A percentile compares a stretch with the other conserved stretches of the same genome.
These are phyloP conservation scores for Blastobasis adustella DNA, from an alignment of 2,888 invertebrate species.

Conservation along the genomic window DNA sequence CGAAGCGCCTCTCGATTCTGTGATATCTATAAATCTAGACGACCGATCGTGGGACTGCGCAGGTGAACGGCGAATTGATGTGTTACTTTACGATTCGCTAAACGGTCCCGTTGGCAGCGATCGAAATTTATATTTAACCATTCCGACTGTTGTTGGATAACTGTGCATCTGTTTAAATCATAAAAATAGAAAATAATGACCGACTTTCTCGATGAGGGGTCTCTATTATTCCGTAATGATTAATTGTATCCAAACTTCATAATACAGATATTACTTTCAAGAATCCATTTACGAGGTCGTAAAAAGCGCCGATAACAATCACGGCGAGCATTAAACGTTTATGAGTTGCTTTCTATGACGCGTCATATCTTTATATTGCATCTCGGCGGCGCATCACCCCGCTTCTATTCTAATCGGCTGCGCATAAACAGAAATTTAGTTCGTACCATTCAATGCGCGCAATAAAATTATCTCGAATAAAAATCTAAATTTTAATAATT, in stretches of 20 bases:
- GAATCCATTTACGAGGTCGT: slow-evolving; percentile 61
- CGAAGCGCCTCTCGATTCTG: slow-evolving; percentile 65
- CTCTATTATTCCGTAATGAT: slow-evolving; percentile 37
- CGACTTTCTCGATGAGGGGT: slow-evolving; percentile 12
- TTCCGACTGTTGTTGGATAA: too few species aligned
- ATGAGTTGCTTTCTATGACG: slow-evolving; percentile 50
- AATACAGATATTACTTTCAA: slow-evolving; percentile 58
- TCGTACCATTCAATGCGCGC: slow-evolving; percentile 20
- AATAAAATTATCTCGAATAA: slow-evolving; percentile 20
- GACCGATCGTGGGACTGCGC: slow-evolving; percentile 64
- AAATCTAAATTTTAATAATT: neutral
- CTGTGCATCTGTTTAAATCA: too few species aligned
- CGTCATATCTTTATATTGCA: slow-evolving; percentile 56
- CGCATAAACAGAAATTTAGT: slow-evolving; percentile 19
- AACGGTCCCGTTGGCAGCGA: slow-evolving; percentile 22
- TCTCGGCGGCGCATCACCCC: slow-evolving; percentile 39
- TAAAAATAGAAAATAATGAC: too few species aligned
- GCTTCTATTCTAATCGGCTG: slow-evolving; percentile 27
- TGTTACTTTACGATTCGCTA: slow-evolving; percentile 42
- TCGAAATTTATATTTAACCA: neutral
- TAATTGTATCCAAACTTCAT: slow-evolving; percentile 38
- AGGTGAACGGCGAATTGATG: slow-evolving; percentile 60
- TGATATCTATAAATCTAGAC: slow-evolving; percentile 64
- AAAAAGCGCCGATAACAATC: slow-evolving; percentile 64
- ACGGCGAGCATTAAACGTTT: slow-evolving; percentile 52